A percentile compares a stretch with the other conserved stretches of the same genome.
phyloP scores from a whole-genome alignment of 2,113 vertebrate species.

The Talpa occidentalis region DNA sequence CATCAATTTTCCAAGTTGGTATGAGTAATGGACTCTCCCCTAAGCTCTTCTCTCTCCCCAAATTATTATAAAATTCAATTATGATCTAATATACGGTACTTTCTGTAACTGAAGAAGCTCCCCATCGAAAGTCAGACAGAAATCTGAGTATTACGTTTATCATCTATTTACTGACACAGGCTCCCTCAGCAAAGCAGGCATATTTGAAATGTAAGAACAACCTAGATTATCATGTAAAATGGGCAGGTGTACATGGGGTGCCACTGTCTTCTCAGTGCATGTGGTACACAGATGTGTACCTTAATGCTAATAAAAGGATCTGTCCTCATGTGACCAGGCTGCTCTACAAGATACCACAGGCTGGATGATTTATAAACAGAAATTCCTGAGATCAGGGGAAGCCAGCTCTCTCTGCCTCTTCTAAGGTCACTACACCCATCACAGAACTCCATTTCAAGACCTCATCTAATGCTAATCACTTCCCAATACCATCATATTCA shows the following conservation, averaged over 20 bases:
- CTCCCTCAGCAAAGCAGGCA: not conserved
- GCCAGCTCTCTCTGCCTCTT: not conserved
- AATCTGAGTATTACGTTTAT: not conserved
- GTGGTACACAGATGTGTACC: not conserved
- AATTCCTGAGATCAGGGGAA: too few species aligned
- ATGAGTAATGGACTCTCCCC: not conserved
- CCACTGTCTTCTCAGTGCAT: too few species aligned
- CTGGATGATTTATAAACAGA: not conserved
- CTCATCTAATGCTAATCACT: not conserved
- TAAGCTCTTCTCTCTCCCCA: not conserved
- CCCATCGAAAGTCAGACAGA: not conserved
- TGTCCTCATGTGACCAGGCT: not conserved
- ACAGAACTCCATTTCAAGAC: too few species aligned
- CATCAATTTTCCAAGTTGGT: constrained; percentile 42
- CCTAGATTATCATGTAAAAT: not conserved
- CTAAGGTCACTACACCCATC: not conserved
- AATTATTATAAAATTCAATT: constrained; percentile 32
- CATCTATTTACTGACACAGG: not conserved
- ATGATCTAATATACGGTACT: not conserved
- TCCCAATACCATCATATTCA: too few species aligned
- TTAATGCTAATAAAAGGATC: not conserved
- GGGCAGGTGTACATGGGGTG: not conserved
- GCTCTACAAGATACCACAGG: too few species aligned
- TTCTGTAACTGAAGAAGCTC: not conserved
- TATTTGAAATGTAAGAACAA: not conserved